Percentiles rank a stretch among this genome's conserved stretches.
phyloP scores from a whole-genome alignment of 2,888 invertebrate species.

The Tachina fera region DNA sequence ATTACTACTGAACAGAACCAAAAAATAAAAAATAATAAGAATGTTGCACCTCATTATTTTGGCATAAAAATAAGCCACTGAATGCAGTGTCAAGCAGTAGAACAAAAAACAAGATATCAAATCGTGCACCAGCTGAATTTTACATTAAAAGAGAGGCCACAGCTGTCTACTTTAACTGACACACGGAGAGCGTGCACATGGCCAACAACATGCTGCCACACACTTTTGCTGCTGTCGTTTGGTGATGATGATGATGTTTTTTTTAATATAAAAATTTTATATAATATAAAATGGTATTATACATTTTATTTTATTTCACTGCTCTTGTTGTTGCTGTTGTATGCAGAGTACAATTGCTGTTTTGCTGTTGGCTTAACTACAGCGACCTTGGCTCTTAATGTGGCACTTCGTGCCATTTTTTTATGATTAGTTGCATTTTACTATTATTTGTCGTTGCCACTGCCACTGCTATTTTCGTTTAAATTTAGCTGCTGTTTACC shows the following conservation, averaged over 20 bases:
- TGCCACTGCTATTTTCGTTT: slow-evolving; percentile 34
- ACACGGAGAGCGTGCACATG: slow-evolving; percentile 35
- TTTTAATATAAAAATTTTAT: slow-evolving; percentile 25
- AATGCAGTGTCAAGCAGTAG: slow-evolving; percentile 34
- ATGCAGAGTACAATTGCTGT: slow-evolving; percentile 1
- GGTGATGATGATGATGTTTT: neutral
- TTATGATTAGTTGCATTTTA: slow-evolving; percentile 67
- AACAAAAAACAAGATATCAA: slow-evolving; percentile 3
- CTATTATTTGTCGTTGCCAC: slow-evolving; percentile 1
- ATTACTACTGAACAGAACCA: neutral
- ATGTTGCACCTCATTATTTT: slow-evolving; percentile 65
- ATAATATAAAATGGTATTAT: neutral
- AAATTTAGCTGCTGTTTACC: slow-evolving; percentile 20
- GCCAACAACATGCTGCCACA: slow-evolving; percentile 25
- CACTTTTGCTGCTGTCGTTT: slow-evolving; percentile 4
- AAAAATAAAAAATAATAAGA: slow-evolving; percentile 21
- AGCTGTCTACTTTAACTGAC: slow-evolving; percentile 71
- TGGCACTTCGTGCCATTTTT: slow-evolving; percentile 67
- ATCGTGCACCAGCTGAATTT: slow-evolving; percentile 56
- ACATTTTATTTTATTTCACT: slow-evolving; percentile 47
- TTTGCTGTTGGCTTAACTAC: slow-evolving; percentile 36
- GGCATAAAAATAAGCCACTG: slow-evolving; percentile 52
- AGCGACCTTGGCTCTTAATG: slow-evolving; percentile 70
- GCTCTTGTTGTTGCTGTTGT: slow-evolving; percentile 48
- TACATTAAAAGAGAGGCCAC: slow-evolving; percentile 66